These are phyloP conservation scores for Ophion ellenae DNA, from an alignment of 2,888 invertebrate genomes.

Conservation along the genomic window DNA sequence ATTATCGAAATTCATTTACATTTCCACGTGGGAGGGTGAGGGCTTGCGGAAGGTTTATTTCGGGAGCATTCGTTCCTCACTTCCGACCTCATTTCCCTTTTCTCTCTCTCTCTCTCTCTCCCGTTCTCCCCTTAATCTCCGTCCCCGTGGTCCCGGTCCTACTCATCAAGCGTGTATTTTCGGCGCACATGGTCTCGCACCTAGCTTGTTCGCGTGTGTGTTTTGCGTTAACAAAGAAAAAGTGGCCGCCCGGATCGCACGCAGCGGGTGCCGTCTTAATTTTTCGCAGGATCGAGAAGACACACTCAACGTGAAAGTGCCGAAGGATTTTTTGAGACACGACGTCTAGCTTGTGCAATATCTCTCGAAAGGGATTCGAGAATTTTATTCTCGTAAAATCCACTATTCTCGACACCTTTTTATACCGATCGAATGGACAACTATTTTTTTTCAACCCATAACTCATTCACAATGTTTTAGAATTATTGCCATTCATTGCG, in stretches of 20 bases:
- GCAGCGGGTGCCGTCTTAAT: neutral
- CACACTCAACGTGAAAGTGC: conserved; percentile 4
- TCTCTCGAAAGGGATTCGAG: conserved; percentile 1
- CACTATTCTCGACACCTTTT: neutral
- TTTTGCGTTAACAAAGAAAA: conserved; percentile 39
- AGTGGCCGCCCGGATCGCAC: conserved; percentile 14
- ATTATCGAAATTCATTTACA: neutral
- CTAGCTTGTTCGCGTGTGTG: conserved; percentile 62
- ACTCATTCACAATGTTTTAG: neutral
- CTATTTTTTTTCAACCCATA: neutral
- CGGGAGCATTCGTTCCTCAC: neutral
- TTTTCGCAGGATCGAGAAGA: conserved; percentile 54
- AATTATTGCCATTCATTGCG: too few species aligned
- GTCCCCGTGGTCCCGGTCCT: conserved; percentile 9
- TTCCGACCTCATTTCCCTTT: neutral
- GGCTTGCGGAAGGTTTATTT: conserved; percentile 1
- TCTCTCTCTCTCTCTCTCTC: conserved; percentile 4
- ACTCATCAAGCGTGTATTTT: conserved; percentile 47
- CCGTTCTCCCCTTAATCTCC: neutral
- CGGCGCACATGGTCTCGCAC: conserved; percentile 65
- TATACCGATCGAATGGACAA: conserved; percentile 11
- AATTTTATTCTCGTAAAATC: neutral
- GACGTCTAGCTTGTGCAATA: conserved; percentile 15
- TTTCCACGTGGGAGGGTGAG: conserved; percentile 16
- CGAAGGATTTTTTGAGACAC: conserved; percentile 22